phyloP scores from a whole-genome alignment of 2,797 vertebrate species.

The Coilia nasus region DNA sequence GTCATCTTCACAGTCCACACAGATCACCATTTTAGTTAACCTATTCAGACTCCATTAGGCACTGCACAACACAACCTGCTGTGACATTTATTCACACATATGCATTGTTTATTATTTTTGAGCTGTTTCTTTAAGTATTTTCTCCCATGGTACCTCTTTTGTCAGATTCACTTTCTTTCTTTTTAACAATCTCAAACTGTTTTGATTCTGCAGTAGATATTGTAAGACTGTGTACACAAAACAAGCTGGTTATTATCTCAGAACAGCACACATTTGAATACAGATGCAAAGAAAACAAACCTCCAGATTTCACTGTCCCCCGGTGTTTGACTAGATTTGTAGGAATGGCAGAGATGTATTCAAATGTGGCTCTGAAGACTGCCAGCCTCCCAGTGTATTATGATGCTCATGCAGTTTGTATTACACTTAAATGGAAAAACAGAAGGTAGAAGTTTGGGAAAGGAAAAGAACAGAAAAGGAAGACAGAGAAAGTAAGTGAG shows the following conservation, averaged over 20 bases:
- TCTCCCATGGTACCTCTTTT: too few species aligned
- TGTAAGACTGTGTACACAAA: background rate
- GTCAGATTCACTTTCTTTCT: background rate
- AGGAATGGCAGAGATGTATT: constrained; percentile 4
- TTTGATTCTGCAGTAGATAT: background rate
- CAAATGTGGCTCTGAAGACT: background rate
- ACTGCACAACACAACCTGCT: background rate
- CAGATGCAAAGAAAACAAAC: background rate
- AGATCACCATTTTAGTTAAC: background rate
- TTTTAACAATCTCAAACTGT: background rate
- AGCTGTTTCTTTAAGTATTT: background rate
- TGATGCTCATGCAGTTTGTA: background rate
- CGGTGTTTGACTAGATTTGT: background rate
- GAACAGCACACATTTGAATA: background rate
- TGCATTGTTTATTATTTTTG: background rate
- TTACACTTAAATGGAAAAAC: constrained; percentile 5
- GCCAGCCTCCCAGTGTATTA: background rate
- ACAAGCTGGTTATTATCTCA: background rate
- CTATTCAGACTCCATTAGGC: background rate
- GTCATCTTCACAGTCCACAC: background rate
- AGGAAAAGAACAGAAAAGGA: background rate
- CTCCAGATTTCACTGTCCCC: background rate
- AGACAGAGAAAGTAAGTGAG: background rate
- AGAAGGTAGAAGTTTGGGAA: background rate
- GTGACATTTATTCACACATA: background rate